Evolutionary conservation across 2,113 vertebrate species (phyloP), one percentile per base, ranked within the genome.

Genomic region (Lasiurus cinereus): DNA sequence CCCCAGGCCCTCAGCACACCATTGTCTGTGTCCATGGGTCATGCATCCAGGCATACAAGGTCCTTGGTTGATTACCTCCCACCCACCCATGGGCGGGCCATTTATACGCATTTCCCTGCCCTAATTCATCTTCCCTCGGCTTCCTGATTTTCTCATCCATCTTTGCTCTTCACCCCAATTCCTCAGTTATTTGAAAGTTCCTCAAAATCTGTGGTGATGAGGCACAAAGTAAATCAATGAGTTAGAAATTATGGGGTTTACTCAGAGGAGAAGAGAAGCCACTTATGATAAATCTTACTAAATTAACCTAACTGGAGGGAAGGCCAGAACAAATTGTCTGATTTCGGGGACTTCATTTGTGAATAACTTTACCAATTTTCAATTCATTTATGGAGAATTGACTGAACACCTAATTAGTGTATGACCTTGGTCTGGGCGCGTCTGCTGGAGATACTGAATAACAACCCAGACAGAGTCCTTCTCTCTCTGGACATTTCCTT

Each of bases 211-310:
- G 90, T 88, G 83, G 74, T 89, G 87, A 95, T 54, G 79, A 94
- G 76, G 43, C 90, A 74, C 64, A 83, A 83, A 96, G 46, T 69
- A 52, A 46, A 76, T 83, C 83, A 91, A 27, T 19, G 54, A 88
- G 50, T 93, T 70, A 88, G 90, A 93, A 93, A 96, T 87, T 87
- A 74, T n/a, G 33, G 70, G 43, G 82, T 95, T 94, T 91, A 95
- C 64, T 91, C 78, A 78, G 70, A 89, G 83, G 87, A 80, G 52
- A 59, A 66, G 74, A 88, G 74, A 86, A 96, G 33, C 50, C 78
- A 87, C 94, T 95, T 64, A 73, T 6, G 64, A 48, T 85, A 94
- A 95, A 96, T 91, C 87, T 94, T 86, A 39, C 62, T 76, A 91
- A 97, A 93, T 96, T 95, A 95, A 91, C 87, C 50, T 24, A 84